Conservation (phyloP, 2,113 vertebrate genomes). For the Carassius gibelio region DNA sequence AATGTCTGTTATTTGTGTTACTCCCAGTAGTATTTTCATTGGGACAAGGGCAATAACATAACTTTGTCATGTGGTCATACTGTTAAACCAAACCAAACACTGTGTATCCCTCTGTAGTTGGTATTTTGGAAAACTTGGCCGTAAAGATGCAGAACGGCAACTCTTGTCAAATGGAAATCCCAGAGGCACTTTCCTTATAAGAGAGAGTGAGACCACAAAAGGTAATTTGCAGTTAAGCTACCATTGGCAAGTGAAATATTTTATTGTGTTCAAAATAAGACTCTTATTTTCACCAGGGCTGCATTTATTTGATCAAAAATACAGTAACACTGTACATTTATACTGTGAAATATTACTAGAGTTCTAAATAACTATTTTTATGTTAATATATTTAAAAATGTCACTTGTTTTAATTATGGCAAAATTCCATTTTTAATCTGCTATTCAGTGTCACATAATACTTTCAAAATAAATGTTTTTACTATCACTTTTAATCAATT, state of each 20-base stretch:
- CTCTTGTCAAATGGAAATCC: constrained; percentile 95
- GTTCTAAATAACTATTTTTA: background rate
- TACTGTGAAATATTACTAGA: background rate
- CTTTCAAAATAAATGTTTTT: background rate
- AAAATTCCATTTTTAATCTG: background rate
- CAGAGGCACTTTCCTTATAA: constrained; percentile 98
- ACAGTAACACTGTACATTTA: background rate
- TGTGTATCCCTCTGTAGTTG: constrained; percentile 75
- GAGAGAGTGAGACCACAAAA: constrained; percentile 99
- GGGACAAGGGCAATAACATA: constrained; percentile 4
- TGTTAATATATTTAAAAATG: background rate
- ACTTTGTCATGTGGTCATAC: background rate
- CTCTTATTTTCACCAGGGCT: background rate
- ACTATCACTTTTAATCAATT: background rate
- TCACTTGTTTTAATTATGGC: background rate
- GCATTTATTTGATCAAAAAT: background rate
- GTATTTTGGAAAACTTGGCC: constrained; percentile 98
- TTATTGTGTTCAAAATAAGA: background rate
- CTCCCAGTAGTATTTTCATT: constrained; percentile 10
- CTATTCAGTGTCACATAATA: background rate
- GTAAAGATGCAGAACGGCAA: constrained; percentile 97
- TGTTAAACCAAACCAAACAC: background rate
- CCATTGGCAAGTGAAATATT: background rate
- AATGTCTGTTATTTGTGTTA: background rate
- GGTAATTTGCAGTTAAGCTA: constrained; percentile 72